A percentile compares a stretch with the other conserved stretches of the same genome.
Conservation (phyloP, 2,888 invertebrate species). For the Nezara viridula region DNA sequence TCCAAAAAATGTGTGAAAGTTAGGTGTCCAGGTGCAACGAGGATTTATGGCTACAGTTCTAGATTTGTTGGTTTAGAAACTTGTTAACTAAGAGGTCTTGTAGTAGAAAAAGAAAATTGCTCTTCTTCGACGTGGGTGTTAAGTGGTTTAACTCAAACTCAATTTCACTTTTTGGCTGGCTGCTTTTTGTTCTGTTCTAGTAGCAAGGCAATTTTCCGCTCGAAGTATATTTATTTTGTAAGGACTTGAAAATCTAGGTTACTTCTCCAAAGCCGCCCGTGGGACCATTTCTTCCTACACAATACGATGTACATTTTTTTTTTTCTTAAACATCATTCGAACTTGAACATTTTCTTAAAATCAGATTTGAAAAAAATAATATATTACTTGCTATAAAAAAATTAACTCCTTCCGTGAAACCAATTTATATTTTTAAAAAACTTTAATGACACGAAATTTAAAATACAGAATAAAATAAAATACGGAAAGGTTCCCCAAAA, state of each 20-base stretch:
- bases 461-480: too few relatives aligned
- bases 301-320: neutral
- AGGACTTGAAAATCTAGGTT: neutral
- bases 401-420: too few relatives aligned
- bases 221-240: neutral
- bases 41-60: neutral
- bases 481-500: too few relatives aligned
- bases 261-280: neutral
- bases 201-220: slow-evolving; percentile 1
- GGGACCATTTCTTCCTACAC: neutral
- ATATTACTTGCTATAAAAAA: too few relatives aligned
- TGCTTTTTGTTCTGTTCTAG: neutral
- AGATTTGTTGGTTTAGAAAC: neutral
- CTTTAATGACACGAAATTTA: too few relatives aligned
- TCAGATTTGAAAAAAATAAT: too few relatives aligned
- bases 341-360: too few relatives aligned
- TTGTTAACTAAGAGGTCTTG: neutral
- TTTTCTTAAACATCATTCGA: too few relatives aligned
- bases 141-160: neutral
- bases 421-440: too few relatives aligned
- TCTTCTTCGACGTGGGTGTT: neutral
- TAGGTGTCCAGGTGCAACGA: too few relatives aligned
- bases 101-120: neutral
- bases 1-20: too few relatives aligned
- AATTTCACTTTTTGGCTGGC: neutral